Conservation (phyloP, 1,140 invertebrate species). For the Drosophila orena region DNA sequence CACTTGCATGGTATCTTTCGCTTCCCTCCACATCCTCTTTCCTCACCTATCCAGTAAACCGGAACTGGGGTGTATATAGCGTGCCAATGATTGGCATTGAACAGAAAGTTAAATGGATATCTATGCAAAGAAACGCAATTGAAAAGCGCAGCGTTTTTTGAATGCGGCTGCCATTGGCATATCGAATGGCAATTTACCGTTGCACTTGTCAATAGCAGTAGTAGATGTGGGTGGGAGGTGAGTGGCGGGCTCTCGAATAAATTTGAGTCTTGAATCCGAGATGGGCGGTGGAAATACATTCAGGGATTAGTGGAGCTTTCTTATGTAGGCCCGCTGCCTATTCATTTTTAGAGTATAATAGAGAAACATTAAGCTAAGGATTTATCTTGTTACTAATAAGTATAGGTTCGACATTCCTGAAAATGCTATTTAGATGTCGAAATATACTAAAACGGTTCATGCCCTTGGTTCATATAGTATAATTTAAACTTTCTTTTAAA, state of each 20-base stretch:
- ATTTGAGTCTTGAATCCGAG: constrained; percentile 3
- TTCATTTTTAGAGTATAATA: not conserved
- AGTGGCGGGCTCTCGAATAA: not conserved
- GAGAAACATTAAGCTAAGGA: not conserved
- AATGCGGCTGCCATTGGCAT: constrained; percentile 77
- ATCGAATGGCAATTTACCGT: constrained; percentile 75
- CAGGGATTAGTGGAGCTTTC: constrained; percentile 15
- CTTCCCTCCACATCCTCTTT: not conserved
- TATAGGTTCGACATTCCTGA: no score
- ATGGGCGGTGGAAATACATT: not conserved
- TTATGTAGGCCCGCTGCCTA: no score
- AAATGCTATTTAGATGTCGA: no score
- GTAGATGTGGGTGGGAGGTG: not conserved
- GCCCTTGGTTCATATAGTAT: no score
- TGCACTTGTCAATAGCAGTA: constrained; percentile 63
- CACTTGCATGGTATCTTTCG: constrained; percentile 8
- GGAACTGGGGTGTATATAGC: constrained; percentile 44
- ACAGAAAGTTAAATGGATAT: constrained; percentile 82
- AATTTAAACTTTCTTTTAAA: no score
- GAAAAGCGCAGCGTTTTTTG: constrained; percentile 77
- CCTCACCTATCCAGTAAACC: not conserved
- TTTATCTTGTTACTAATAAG: no score
- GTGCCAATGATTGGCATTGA: constrained; percentile 80
- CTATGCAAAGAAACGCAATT: constrained; percentile 74
- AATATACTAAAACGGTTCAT: no score